These are phyloP conservation scores for Ibidorhyncha struthersii DNA, from an alignment of 2,113 vertebrate genomes.

Conservation along the genomic window DNA sequence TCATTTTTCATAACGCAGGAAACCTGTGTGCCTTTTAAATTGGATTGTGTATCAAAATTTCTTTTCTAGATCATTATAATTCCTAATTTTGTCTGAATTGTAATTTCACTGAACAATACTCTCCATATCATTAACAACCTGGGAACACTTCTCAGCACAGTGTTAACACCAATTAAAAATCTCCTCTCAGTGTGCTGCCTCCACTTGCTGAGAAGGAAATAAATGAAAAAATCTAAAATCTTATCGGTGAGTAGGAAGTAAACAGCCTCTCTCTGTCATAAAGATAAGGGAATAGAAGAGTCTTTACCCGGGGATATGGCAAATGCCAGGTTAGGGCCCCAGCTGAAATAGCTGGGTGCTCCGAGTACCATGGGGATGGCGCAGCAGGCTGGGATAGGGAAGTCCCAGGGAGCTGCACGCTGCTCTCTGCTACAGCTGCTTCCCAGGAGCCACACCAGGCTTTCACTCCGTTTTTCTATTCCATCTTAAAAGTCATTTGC, in stretches of 20 bases:
- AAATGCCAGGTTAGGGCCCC: not conserved
- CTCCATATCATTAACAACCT: constrained; percentile 57
- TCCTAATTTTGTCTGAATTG: constrained; percentile 15
- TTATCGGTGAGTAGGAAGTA: not conserved
- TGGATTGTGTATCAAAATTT: not conserved
- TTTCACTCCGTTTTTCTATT: not conserved
- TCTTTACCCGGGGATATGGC: not conserved
- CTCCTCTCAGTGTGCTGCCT: constrained; percentile 23
- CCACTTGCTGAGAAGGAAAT: constrained; percentile 28
- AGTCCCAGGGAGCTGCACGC: not conserved
- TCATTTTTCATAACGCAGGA: not conserved
- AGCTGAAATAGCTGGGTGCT: not conserved
- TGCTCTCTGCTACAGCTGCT: not conserved
- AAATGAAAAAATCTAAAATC: constrained; percentile 4
- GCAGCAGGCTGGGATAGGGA: not conserved
- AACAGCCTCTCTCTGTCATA: not conserved
- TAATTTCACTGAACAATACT: constrained; percentile 14
- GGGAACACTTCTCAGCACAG: constrained; percentile 37
- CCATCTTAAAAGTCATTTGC: not conserved
- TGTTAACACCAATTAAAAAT: constrained; percentile 66
- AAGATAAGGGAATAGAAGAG: not conserved
- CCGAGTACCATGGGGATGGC: not conserved
- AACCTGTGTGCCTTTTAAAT: not conserved
- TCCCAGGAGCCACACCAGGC: not conserved
- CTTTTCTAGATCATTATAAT: not conserved